Base-by-base conservation (phyloP, 1,140 invertebrate genomes). In the Metaphire vulgaris region DNA sequence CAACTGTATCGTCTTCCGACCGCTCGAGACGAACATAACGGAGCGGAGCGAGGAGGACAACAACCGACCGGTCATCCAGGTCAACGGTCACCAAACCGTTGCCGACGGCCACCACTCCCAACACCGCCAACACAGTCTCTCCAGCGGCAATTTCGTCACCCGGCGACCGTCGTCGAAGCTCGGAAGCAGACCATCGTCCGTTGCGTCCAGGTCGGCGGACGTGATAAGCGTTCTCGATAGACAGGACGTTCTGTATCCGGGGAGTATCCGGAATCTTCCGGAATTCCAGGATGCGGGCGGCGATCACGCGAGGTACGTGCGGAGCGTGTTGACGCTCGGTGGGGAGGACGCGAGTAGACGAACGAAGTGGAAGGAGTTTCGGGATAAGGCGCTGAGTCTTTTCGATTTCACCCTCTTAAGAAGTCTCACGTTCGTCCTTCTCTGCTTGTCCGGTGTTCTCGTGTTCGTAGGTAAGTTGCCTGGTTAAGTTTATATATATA, bases 361-460 rank as follows among this genome's bases (percentile, higher is more conserved):
- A 56, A 12, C 41, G 6, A 56, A 56, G 41, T 56, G 41, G 41
- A 56, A 56, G 41, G 41, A 6, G 6, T 56, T 56, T 21, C 41
- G 21, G 41, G 21, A 6, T 6, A 56, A 56, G 41, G 41, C 41
- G 6, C 15, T 72, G 21, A 31, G 81, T 29, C 81, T 83, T 74
- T 80, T 85, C 77, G 82, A 85, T 71, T 77, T 85, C 56, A 91
- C 90, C 67, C 87, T 99, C 0, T 88, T 99, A 1, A 90, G 90
- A 81, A 94, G 93, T 72, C 92, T 92, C 0, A 92, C 94, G 0
- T 99, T 99, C 84, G 85, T 96, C 30, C 87, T 98, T 31, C 87
- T 98, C 21, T 91, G 93, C 15, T 80, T 95, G 30, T 93, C 93
- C 78, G 95, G 95, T 26, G 92, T 94, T 79, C 89, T 98, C 28